A percentile compares a stretch with the other conserved stretches of the same genome.
Evolutionary conservation across 2,113 vertebrate genomes (phyloP).

Genomic region (Silurus asotus): DNA sequence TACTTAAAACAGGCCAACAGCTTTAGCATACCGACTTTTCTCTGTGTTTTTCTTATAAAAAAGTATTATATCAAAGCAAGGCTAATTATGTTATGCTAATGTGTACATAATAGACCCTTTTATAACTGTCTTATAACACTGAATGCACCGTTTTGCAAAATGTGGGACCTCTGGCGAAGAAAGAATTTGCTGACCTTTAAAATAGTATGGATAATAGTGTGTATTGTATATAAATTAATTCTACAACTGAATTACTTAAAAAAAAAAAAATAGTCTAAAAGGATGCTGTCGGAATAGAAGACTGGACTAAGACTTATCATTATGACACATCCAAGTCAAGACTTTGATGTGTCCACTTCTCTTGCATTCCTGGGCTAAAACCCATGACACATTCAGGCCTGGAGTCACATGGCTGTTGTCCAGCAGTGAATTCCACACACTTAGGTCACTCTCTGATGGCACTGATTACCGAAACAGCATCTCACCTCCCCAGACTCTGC

Average conservation of each 20-base stretch:
- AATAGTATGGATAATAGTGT: no score
- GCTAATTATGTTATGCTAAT: not conserved
- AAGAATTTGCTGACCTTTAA: not conserved
- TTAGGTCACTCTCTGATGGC: slow-evolving; percentile 32
- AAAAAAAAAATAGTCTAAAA: not conserved
- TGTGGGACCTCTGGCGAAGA: not conserved
- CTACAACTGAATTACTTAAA: not conserved
- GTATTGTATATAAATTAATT: not conserved
- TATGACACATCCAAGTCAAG: not conserved
- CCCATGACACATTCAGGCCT: not conserved
- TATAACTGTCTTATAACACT: not conserved
- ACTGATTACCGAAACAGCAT: slow-evolving; percentile 31
- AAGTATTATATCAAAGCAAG: not conserved
- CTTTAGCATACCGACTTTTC: not conserved
- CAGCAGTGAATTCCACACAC: slow-evolving; percentile 32
- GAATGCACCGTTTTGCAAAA: not conserved
- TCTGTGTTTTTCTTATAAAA: not conserved
- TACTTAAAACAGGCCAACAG: not conserved
- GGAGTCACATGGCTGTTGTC: slow-evolving; percentile 11
- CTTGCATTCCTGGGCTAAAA: not conserved
- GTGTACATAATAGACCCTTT: not conserved
- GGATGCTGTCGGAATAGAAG: not conserved
- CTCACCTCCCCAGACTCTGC: slow-evolving; percentile 26
- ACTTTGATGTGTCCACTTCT: not conserved
- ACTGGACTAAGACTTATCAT: not conserved